A percentile compares a stretch with the other conserved stretches of the same genome.
These are phyloP conservation scores for Drosophila sucinea DNA, from an alignment of 1,140 invertebrate species.

Conservation along the genomic window DNA sequence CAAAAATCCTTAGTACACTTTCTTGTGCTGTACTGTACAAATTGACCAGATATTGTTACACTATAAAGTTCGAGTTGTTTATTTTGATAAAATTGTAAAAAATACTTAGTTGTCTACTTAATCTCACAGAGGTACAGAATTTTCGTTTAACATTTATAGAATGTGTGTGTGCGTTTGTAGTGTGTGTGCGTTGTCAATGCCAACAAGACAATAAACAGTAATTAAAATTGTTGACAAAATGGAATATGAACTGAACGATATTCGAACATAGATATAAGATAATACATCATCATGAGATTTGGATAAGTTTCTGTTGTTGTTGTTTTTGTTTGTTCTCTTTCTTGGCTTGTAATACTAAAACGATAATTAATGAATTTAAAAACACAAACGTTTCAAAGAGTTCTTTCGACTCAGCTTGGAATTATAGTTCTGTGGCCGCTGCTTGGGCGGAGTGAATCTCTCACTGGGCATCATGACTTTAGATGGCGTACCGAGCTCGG, in stretches of 20 bases:
- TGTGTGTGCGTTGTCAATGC: background rate
- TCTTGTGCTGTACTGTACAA: too few species aligned
- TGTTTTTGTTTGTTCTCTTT: slow-evolving; percentile 14
- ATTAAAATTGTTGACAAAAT: slow-evolving; percentile 38
- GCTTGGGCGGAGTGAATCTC: slow-evolving; percentile 58
- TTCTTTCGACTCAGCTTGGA: slow-evolving; percentile 63
- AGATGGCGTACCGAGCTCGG: slow-evolving; percentile 66
- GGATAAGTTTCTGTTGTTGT: slow-evolving; percentile 19
- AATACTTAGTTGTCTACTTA: slow-evolving; percentile 58
- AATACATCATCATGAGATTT: slow-evolving; percentile 52
- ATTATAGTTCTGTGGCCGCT: slow-evolving; percentile 46
- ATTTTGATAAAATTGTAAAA: slow-evolving; percentile 40
- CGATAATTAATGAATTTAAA: slow-evolving; percentile 47
- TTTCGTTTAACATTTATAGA: slow-evolving; percentile 22
- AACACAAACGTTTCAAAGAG: slow-evolving; percentile 67
- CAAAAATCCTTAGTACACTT: too few species aligned
- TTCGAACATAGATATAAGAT: slow-evolving; percentile 3
- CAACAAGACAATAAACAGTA: slow-evolving; percentile 36
- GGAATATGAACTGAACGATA: slow-evolving; percentile 16
- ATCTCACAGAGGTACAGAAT: slow-evolving; percentile 69
- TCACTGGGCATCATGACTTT: slow-evolving; percentile 67
- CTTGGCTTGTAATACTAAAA: slow-evolving; percentile 13
- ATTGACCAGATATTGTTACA: background rate
- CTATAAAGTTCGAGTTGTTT: background rate
- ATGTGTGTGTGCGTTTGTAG: background rate